phyloP scores from a whole-genome alignment of 2,888 invertebrate genomes.

The Euplexia lucipara region DNA sequence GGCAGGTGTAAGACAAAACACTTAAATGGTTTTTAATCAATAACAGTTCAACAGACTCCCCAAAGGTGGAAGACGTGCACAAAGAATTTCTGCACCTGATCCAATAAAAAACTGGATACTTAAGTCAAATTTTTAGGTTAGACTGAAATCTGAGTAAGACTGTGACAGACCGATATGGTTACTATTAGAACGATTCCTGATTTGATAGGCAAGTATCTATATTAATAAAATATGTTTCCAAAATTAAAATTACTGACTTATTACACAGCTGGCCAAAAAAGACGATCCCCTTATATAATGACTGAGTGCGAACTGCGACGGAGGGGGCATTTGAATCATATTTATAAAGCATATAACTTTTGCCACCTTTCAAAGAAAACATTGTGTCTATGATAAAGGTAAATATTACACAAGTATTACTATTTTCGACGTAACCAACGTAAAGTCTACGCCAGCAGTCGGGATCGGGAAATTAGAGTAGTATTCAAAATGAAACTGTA shows the following conservation, averaged over 20 bases:
- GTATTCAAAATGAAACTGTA: constrained; percentile 23
- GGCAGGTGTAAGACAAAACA: too few relatives aligned
- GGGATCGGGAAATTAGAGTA: constrained; percentile 38
- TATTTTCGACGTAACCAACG: not conserved
- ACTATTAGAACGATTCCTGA: not conserved
- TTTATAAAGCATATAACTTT: constrained; percentile 25
- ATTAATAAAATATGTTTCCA: too few relatives aligned
- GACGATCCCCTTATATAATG: constrained; percentile 5
- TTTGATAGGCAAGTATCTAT: too few relatives aligned
- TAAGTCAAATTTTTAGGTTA: too few relatives aligned
- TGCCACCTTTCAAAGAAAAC: constrained; percentile 14
- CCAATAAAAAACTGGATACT: too few relatives aligned
- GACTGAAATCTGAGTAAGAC: too few relatives aligned
- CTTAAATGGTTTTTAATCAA: too few relatives aligned
- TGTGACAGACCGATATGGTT: not conserved
- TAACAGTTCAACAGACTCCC: too few relatives aligned
- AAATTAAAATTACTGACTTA: not conserved
- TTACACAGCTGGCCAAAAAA: constrained; percentile 1
- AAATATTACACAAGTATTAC: constrained; percentile 40
- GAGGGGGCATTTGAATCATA: not conserved
- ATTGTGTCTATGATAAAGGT: constrained; percentile 10
- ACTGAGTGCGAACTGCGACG: constrained; percentile 6
- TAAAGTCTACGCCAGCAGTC: constrained; percentile 25
- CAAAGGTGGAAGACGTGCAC: too few relatives aligned
- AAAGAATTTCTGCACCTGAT: too few relatives aligned